Base-by-base conservation (phyloP, 2,113 vertebrate species). In the Barnardius zonarius region DNA sequence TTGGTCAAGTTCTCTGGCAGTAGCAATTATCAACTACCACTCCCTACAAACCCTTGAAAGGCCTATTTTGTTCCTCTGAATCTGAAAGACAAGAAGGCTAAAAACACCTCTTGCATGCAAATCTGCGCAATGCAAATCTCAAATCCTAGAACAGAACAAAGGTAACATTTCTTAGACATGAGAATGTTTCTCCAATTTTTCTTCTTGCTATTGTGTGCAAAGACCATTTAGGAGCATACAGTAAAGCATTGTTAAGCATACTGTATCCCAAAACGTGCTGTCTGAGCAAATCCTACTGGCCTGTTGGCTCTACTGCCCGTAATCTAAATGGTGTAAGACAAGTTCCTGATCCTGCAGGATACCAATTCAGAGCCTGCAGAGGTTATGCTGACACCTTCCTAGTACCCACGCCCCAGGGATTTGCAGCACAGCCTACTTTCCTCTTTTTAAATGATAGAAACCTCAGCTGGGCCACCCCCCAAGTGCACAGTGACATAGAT, bases 191-290 rank as follows among this genome's bases (percentile, higher is more conserved):
- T 7, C 17, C 35, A 3, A 30, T 61, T 77, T 70, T 79, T 41
- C 54, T 69, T 62, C 33, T 41, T 63, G 24, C 24, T 68, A 1
- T 17, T 76, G 62, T 18, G 72, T 30, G 8, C 0, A 12, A 51
- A 85, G 54, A 37, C 41, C 39, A 41, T 39, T 41, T 44, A 54
- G n/a, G 23, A 70, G 13, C 17, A 35, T 15, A 41, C 0, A 1
- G 9, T 1, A 48, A 82, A 74, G 35, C 51, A 28, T 2, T 3
- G 2, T 62, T 31, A 48, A 84, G 18, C 2, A n/a, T 1, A 33
- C 0, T 1, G 13, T 0, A 3, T 11, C n/a, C 30, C 66, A 37
- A 67, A 83, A 52, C 0, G 0, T 17, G 44, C 12, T 37, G 35
- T 17, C 41, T 44, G 79, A 84, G 31, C 17, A 55, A 48, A 39